These are phyloP conservation scores for Listronotus bonariensis DNA, from an alignment of 1,140 invertebrate species.

Conservation along the genomic window DNA sequence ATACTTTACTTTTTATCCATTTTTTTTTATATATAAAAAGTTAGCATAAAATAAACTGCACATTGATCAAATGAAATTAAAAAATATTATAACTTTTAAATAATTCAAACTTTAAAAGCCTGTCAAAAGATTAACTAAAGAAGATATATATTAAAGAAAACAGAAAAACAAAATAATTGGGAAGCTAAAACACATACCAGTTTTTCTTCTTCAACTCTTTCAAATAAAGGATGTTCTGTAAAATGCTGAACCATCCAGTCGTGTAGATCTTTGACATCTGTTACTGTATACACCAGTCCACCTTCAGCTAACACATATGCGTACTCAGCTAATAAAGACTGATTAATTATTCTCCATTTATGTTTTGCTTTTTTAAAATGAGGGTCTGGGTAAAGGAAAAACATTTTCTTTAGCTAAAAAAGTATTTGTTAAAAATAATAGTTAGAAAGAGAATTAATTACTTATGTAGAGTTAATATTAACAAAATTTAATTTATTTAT, in stretches of 20 bases:
- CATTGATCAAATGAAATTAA: too few relatives aligned
- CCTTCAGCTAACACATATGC: constrained; percentile 88
- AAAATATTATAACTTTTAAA: too few relatives aligned
- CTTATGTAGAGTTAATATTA: too few relatives aligned
- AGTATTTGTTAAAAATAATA: background rate
- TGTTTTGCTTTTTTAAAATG: constrained; percentile 99
- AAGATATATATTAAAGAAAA: too few relatives aligned
- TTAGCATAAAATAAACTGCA: too few relatives aligned
- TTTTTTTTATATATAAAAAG: too few relatives aligned
- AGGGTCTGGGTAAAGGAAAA: constrained; percentile 99
- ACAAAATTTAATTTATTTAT: too few relatives aligned
- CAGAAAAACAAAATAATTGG: too few relatives aligned
- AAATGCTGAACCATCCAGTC: constrained; percentile 97
- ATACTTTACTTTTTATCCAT: too few relatives aligned
- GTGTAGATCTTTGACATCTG: constrained; percentile 96
- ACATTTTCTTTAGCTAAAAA: constrained; percentile 93
- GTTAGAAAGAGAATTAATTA: background rate
- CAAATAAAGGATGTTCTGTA: constrained; percentile 88
- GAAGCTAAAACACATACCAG: constrained; percentile 63
- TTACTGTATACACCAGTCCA: constrained; percentile 93
- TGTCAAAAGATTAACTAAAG: too few relatives aligned
- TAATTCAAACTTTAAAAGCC: too few relatives aligned
- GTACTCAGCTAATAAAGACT: constrained; percentile 92
- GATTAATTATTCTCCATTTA: constrained; percentile 98
- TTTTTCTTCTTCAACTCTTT: constrained; percentile 73